phyloP scores from a whole-genome alignment of 2,797 vertebrate species.

The Pipistrellus nathusii region DNA sequence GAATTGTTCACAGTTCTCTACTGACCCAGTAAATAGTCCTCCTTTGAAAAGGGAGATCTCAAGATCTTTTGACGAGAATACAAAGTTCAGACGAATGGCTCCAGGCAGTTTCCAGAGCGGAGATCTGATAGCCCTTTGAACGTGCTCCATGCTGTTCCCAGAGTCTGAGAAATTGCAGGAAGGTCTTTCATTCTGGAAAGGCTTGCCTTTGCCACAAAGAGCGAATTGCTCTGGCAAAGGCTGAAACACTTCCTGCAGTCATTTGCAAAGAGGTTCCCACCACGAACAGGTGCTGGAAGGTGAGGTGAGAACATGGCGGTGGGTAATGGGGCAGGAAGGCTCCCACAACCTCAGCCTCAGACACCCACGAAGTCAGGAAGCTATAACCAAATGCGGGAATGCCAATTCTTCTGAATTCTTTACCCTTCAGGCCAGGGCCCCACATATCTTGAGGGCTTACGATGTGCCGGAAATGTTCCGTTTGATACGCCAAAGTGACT shows the following conservation, averaged over 20 bases:
- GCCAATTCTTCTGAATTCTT: background rate
- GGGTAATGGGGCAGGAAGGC: background rate
- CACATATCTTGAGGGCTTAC: background rate
- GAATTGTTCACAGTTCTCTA: background rate
- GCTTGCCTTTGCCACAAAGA: background rate
- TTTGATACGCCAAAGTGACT: background rate
- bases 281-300: background rate
- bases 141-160: background rate
- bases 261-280: background rate
- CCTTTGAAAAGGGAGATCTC: background rate
- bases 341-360: background rate
- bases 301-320: background rate
- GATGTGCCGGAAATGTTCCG: background rate
- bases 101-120: background rate
- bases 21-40: background rate
- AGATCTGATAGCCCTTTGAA: background rate
- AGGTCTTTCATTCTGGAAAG: background rate
- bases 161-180: background rate
- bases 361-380: background rate
- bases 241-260: background rate
- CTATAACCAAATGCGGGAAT: background rate
- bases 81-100: background rate
- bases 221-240: background rate
- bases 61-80: background rate
- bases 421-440: background rate